A percentile compares a stretch with the other conserved stretches of the same genome.
Evolutionary conservation across 2,113 vertebrate species (phyloP).

Genomic region (Aldabrachelys gigantea): DNA sequence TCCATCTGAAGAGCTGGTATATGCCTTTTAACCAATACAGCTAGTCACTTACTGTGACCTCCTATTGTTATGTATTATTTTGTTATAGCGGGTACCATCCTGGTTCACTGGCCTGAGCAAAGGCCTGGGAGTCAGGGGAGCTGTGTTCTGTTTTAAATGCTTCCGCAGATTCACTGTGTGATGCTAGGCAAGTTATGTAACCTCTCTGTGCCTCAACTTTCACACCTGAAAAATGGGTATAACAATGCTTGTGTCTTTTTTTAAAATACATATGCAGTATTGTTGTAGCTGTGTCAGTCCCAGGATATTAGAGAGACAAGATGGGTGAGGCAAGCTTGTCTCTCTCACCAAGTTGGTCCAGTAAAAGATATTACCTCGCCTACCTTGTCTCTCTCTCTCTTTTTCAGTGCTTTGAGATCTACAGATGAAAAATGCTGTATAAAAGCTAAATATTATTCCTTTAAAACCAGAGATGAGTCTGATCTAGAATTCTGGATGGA

Average conservation of each 20-base stretch:
- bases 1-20: neutral
- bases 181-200: neutral
- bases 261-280: neutral
- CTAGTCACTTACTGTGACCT: neutral
- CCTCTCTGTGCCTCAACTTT: neutral
- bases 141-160: neutral
- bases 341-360: neutral
- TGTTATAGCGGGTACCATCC: neutral
- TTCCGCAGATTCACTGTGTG: neutral
- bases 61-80: neutral
- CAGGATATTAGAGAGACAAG: neutral
- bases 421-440: neutral
- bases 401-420: neutral
- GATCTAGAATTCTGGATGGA: neutral
- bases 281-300: neutral
- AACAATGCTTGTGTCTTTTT: neutral
- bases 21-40: neutral
- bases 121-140: neutral
- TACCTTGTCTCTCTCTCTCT: neutral
- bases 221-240: neutral
- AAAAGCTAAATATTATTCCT: neutral
- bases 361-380: neutral
- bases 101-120: neutral
- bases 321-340: neutral
- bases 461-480: neutral